Conservation (phyloP, 2,888 invertebrate species). For the Metopia argyrocephala region DNA sequence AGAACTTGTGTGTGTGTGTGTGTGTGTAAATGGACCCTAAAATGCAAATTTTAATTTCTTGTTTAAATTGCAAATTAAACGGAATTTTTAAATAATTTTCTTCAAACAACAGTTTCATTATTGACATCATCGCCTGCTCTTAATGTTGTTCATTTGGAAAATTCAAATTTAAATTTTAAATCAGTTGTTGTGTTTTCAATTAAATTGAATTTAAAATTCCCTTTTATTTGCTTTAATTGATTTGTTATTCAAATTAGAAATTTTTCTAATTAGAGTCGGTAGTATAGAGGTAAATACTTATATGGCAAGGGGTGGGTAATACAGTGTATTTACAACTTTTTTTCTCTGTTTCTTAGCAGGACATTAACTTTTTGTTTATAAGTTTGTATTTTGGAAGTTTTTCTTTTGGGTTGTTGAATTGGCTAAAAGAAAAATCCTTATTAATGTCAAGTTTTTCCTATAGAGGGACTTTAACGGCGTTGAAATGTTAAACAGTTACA, state of each 20-base stretch:
- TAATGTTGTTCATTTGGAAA: constrained; percentile 20
- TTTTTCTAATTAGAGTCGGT: neutral
- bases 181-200: constrained; percentile 7
- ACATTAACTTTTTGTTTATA: neutral
- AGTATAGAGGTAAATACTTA: neutral
- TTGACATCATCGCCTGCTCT: neutral
- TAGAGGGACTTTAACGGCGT: too few relatives aligned
- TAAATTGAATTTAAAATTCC: neutral
- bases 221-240: neutral
- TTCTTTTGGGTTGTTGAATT: constrained; percentile 41
- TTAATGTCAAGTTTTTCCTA: neutral
- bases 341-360: neutral
- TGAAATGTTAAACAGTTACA: too few relatives aligned
- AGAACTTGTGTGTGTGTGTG: too few relatives aligned
- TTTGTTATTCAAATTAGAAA: neutral
- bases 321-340: neutral
- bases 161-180: constrained; percentile 54
- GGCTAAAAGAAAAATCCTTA: neutral
- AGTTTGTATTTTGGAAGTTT: neutral
- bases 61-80: neutral
- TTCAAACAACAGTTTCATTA: neutral
- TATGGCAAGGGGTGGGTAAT: constrained; percentile 5
- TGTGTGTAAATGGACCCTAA: too few relatives aligned
- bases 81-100: constrained; percentile 49
- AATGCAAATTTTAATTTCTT: neutral